Evolutionary conservation across 2,888 invertebrate genomes (phyloP).

Genomic region (Plemyria rubiginata): DNA sequence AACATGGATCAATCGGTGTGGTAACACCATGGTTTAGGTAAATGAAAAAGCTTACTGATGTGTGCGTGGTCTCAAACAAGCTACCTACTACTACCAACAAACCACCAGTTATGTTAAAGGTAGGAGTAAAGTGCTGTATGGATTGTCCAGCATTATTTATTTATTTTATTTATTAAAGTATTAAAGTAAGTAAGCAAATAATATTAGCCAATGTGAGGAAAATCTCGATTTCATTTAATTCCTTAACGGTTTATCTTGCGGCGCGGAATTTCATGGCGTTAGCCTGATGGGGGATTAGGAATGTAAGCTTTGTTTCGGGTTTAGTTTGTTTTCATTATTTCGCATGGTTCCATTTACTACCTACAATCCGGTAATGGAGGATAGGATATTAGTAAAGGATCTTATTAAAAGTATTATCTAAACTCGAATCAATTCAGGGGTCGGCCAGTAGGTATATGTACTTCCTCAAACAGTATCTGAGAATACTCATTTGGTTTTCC

Average conservation of each 20-base stretch:
- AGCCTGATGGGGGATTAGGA: constrained; percentile 44
- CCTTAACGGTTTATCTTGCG: constrained; percentile 35
- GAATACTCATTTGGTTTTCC: constrained; percentile 19
- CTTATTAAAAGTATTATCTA: constrained; percentile 29
- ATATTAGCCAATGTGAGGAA: constrained; percentile 30
- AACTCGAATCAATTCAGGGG: constrained; percentile 27
- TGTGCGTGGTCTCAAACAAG: constrained; percentile 43
- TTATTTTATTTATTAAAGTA: no score
- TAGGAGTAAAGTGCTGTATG: no score
- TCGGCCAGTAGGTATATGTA: constrained; percentile 18
- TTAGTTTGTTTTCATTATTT: constrained; percentile 28
- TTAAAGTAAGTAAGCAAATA: constrained; percentile 31
- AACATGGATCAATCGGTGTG: not conserved
- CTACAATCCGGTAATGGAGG: constrained; percentile 25
- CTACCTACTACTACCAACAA: no score
- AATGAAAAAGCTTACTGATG: constrained; percentile 36
- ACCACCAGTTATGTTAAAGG: constrained; percentile 42
- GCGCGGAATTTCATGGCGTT: constrained; percentile 39
- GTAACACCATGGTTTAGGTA: constrained; percentile 11
- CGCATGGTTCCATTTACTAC: constrained; percentile 26
- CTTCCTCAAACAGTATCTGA: constrained; percentile 27
- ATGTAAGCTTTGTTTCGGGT: constrained; percentile 39
- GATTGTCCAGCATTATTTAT: no score
- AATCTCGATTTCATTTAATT: constrained; percentile 40
- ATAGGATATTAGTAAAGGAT: no score